A percentile compares a stretch with the other conserved stretches of the same genome.
Conservation (phyloP, 1,140 invertebrate species). For the Pseudomyrmex gracilis region DNA sequence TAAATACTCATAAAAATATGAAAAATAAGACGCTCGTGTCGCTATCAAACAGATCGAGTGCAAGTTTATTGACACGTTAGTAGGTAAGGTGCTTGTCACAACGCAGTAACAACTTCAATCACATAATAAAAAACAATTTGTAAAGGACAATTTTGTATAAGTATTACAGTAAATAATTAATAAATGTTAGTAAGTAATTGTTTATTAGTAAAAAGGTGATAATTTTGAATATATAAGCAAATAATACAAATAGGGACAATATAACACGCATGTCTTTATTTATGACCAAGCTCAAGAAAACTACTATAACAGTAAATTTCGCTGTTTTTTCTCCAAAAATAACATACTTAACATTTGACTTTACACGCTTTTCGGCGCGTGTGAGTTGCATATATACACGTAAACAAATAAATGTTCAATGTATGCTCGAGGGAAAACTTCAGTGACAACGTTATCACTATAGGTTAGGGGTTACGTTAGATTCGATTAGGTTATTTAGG, state of each 20-base stretch:
- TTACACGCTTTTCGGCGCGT: background rate
- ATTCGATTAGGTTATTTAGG: too few relatives aligned
- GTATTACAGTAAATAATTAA: background rate
- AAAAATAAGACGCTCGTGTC: conserved; percentile 7
- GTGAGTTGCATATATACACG: background rate
- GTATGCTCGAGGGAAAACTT: background rate
- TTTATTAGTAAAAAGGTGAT: background rate
- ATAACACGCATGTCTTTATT: too few relatives aligned
- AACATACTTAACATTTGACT: too few relatives aligned
- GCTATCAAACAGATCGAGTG: background rate
- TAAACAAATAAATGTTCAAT: background rate
- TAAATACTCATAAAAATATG: background rate
- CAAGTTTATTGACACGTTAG: background rate
- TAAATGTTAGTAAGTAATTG: background rate
- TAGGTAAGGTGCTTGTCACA: background rate
- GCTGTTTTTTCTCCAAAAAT: too few relatives aligned
- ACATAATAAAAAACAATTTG: background rate
- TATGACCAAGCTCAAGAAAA: conserved; percentile 1
- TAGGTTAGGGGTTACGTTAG: too few relatives aligned
- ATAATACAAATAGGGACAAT: background rate
- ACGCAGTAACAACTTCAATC: background rate
- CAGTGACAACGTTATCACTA: background rate
- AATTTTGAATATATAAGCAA: conserved; percentile 5
- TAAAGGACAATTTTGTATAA: background rate
- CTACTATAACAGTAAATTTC: background rate